Evolutionary conservation across 2,113 vertebrate genomes (phyloP), one percentile per base, ranked within the genome.

Genomic region (Lepus americanus): DNA sequence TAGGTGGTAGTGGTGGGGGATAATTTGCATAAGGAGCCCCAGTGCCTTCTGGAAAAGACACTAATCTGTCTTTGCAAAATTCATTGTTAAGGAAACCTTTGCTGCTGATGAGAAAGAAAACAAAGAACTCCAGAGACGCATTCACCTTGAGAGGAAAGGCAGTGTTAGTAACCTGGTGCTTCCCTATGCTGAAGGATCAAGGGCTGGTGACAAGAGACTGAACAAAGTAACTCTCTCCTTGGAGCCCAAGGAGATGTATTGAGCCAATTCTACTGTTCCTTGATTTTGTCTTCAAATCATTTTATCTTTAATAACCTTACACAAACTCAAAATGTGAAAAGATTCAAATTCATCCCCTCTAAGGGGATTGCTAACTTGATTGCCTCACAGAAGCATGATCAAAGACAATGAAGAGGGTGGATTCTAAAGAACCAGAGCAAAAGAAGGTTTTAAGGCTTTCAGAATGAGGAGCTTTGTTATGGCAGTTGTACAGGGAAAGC

Each of bases 1-100:
- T 92, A 76, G 72, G 76, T 72, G n/a, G 73, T 36, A 29, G 63
- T 64, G 31, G 16, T 51, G 29, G 14, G 55, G 31, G 19, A 55
- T 81, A 78, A 95, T 95, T 96, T 97, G 90, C 94, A 93, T 97
- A 85, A 94, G 78, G 95, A 94, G 51, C 29, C 3, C 23, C 59
- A n/a, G 49, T 66, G 64, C 78, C 59, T 94, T 95, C 31, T 89
- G 81, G 77, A 94, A 85, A 73, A 59, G 66, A 67, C 36, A 13
- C 4, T 39, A 31, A 74, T 84, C 6, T 92, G 84, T 83, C 66
- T 81, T 94, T 97, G 92, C n/a, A 87, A 95, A 96, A 96, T 88
- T 94, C 55, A 85, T 0, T 66, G 73, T 90, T 88, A 90, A 82
- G 78, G 33, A 85, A 94, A 95, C 53, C 25, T 96, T 95, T 95